These are phyloP conservation scores for Zaprionus ghesquierei DNA, from an alignment of 1,140 invertebrate genomes.

Conservation along the genomic window DNA sequence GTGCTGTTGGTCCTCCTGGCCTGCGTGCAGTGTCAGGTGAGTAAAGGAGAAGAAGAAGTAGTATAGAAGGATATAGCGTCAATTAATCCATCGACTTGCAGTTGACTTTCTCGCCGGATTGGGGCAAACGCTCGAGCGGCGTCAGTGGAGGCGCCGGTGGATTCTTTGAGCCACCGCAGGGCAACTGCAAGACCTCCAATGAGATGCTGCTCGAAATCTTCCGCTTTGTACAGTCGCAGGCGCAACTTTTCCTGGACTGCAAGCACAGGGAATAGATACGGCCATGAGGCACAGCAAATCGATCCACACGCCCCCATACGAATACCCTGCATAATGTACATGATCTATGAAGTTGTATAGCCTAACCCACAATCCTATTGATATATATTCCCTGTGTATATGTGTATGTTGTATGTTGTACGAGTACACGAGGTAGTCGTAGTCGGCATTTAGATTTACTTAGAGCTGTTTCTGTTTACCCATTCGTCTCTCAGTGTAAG, in stretches of 20 bases:
- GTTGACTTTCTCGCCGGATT: conserved; percentile 81
- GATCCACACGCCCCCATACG: conserved; percentile 13
- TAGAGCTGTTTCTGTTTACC: conserved; percentile 54
- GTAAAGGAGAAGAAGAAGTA: background rate
- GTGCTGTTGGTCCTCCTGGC: conserved; percentile 64
- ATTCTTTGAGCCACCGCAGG: conserved; percentile 60
- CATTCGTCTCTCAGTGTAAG: conserved; percentile 24
- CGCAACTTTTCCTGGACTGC: conserved; percentile 77
- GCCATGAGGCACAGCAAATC: conserved; percentile 1
- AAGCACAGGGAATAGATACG: conserved; percentile 70
- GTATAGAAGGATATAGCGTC: background rate
- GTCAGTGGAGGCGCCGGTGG: conserved; percentile 36
- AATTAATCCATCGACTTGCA: conserved; percentile 15
- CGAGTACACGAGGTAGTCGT: conserved; percentile 77
- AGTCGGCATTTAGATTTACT: conserved; percentile 76
- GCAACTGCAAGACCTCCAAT: conserved; percentile 77
- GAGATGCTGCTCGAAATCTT: conserved; percentile 80
- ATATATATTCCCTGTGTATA: conserved; percentile 21
- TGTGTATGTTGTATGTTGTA: conserved; percentile 31
- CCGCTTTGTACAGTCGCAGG: conserved; percentile 73
- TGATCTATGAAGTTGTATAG: conserved; percentile 23
- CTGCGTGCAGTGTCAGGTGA: conserved; percentile 70
- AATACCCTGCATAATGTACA: background rate
- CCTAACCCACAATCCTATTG: background rate
- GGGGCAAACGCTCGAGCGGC: conserved; percentile 76